Evolutionary conservation across 2,888 invertebrate genomes (phyloP).

Genomic region (Gordius sp.): DNA sequence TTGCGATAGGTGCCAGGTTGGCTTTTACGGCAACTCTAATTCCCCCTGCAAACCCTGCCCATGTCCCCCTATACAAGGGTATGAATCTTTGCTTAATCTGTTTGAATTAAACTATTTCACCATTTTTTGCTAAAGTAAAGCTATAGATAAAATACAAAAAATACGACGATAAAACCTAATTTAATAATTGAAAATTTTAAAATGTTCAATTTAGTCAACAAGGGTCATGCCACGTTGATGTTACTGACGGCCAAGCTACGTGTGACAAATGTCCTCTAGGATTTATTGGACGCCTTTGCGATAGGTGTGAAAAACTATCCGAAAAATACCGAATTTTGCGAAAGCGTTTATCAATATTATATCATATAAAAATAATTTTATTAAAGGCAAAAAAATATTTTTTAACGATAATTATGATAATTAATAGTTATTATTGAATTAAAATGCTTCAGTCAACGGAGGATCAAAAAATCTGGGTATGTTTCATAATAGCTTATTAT

Average conservation of each 20-base stretch:
- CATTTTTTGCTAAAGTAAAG: neutral
- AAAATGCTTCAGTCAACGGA: too few relatives aligned
- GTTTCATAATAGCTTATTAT: neutral
- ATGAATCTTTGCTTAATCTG: neutral
- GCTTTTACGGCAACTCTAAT: constrained; percentile 43
- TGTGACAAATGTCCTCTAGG: constrained; percentile 31
- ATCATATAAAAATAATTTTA: too few relatives aligned
- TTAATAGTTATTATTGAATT: too few relatives aligned
- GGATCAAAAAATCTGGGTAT: neutral
- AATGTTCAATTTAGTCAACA: neutral
- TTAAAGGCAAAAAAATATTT: too few relatives aligned
- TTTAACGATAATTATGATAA: too few relatives aligned
- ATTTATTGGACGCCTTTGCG: constrained; percentile 31
- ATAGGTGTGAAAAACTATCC: too few relatives aligned
- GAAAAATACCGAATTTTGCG: too few relatives aligned
- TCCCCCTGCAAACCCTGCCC: constrained; percentile 32
- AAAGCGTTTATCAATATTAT: too few relatives aligned
- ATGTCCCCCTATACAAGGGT: constrained; percentile 25
- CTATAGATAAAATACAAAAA: neutral
- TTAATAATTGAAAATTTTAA: neutral
- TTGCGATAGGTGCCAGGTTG: constrained; percentile 55
- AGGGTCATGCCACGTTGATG: constrained; percentile 22
- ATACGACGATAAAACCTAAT: neutral
- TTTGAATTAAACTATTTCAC: neutral
- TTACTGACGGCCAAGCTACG: constrained; percentile 25